Base-by-base conservation (phyloP, 1,140 invertebrate genomes). In the Drosophila quadrilineata region DNA sequence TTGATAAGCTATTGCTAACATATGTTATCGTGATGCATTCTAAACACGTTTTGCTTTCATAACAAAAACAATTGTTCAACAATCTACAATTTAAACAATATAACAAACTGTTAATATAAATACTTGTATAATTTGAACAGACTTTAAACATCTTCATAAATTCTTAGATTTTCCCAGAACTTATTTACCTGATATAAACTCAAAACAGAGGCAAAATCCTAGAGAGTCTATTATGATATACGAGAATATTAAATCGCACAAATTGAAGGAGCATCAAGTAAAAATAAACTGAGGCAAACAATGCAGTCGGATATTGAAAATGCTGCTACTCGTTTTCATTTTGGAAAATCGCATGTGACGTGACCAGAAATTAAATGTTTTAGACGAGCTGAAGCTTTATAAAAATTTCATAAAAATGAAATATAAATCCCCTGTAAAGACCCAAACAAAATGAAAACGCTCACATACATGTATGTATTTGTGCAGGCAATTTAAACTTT, bases 331-430 rank as follows among this genome's bases (percentile, higher is more conserved):
- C 65, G 66, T 79, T 75, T 79, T 72, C 59, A 73, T 62, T 62
- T 82, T 73, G n/a, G 65, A 50, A 75, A 85, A 84, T 84, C 79
- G 67, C 66, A 84, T 71, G 65, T 67, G 66, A 84, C 79, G 79
- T 84, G 79, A 84, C 79, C 58, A 85, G 79, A 84, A 86, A 84
- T 84, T 79, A 85, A 84, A 84, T 74, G 56, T 19, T 22, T 45
- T 57, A 65, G 24, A 46, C 59, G 43, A 84, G 76, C 60, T 60
- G 60, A 43, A 74, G 74, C 79, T 71, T 79, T 71, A 71, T 63
- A 68, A 77, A 77, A 82, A 66, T 74, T 77, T 53, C 52, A 75
- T 73, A 82, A 75, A 82, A 84, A 84, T 77, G 70, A 79, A 84
- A 85, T 62, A 84, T 68, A 85, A 74, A 85, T 75, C 70, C 79